phyloP scores from a whole-genome alignment of 2,113 vertebrate genomes.

The Aegithalos caudatus region DNA sequence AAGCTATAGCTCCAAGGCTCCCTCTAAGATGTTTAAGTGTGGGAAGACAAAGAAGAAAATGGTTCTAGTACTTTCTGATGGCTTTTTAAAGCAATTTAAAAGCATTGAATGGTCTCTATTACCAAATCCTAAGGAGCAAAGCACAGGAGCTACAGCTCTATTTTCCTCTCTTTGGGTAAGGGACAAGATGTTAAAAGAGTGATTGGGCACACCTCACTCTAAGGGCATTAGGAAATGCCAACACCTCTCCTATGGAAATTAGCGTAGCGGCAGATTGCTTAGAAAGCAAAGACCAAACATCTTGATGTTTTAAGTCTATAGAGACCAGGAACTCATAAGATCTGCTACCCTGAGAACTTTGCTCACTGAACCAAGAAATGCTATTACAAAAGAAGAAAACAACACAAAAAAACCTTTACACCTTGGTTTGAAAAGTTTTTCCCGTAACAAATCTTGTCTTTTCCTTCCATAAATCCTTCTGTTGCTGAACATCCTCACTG shows the following conservation, averaged over 20 bases:
- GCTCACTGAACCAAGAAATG: background rate
- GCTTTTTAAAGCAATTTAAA: background rate
- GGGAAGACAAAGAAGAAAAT: background rate
- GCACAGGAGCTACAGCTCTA: background rate
- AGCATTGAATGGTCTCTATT: background rate
- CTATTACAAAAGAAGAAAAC: background rate
- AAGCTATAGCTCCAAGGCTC: background rate
- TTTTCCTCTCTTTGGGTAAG: background rate
- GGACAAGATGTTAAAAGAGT: background rate
- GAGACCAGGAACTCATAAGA: background rate
- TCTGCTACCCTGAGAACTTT: background rate
- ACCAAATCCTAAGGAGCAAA: background rate
- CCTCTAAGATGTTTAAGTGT: background rate
- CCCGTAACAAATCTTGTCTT: background rate
- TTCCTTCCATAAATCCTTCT: background rate
- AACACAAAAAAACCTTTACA: fast-evolving
- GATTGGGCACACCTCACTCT: background rate
- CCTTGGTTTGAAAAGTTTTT: background rate
- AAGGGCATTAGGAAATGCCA: background rate
- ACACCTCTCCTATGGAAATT: background rate
- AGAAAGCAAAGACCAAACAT: background rate
- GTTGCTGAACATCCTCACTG: background rate
- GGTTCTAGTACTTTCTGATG: background rate
- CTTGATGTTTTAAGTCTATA: background rate
- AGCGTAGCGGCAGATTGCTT: background rate